Conservation (phyloP, 1,140 invertebrate species). For the Rhagoletis zephyria region DNA sequence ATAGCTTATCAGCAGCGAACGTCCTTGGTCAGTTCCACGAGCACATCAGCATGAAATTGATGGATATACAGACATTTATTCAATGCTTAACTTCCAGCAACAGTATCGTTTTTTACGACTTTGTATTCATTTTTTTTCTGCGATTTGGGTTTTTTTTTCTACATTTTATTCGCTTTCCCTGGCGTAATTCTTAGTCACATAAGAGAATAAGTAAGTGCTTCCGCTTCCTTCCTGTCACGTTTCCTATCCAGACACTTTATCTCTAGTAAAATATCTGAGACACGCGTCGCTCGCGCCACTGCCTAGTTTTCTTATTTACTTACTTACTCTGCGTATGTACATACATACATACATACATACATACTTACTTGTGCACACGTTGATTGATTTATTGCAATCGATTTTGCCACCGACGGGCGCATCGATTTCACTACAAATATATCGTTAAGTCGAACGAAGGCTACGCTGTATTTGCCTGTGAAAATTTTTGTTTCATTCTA, state of each 20-base stretch:
- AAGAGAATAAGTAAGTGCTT: not conserved
- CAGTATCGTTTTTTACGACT: not conserved
- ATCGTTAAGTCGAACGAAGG: not conserved
- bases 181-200: not conserved
- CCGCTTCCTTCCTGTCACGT: constrained; percentile 43
- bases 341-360: no score
- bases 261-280: constrained; percentile 11
- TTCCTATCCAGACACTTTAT: constrained; percentile 27
- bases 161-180: not conserved
- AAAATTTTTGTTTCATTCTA: no score
- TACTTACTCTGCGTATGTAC: not conserved
- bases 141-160: not conserved
- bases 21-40: not conserved
- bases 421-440: not conserved
- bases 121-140: not conserved
- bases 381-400: constrained; percentile 36
- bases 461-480: no score
- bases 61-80: not conserved
- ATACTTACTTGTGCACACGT: not conserved
- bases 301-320: not conserved
- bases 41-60: not conserved
- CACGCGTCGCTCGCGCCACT: not conserved
- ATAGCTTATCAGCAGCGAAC: not conserved
- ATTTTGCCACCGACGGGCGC: not conserved
- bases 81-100: not conserved